Base-by-base conservation (phyloP, 2,888 invertebrate genomes). In the Patella depressa region DNA sequence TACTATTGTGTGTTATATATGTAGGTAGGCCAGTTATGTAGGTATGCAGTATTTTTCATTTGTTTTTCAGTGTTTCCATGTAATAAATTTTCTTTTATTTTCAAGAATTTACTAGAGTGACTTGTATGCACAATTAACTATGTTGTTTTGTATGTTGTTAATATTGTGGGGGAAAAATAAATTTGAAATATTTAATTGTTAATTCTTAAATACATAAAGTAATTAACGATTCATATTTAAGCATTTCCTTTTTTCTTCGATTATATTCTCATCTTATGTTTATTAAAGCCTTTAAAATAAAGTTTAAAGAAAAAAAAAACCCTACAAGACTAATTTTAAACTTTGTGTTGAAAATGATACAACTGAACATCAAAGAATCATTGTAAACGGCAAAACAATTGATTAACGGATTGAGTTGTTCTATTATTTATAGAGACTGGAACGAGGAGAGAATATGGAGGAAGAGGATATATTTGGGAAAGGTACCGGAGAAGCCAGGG, bases 361-460 rank as follows among this genome's bases (percentile, higher is more conserved):
- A 9, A 9, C 9, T 45, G 0, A 45, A 45, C 45, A 45, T 45
- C 9, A 45, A 1, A 45, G 45, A 45, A 45, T 45, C 9, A 45
- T 45, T 9, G 9, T 45, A 5, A 34, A 34, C 34, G 34, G 34
- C 34, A 34, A 34, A 45, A 45, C 45, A 9, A 45, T 7, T 45
- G 45, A 45, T 45, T 45, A 45, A 0, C 0, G 7, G 45, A 45
- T 45, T 45, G 45, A 45, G 4, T 5, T 34, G 7, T 45, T 5
- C 9, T 45, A 4, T 0, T 45, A 17, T 29, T 53, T 45, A 54
- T 79, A 91, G 91, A 82, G 89, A 70, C 81, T 91, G 77, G 91
- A 91, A 79, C 81, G 91, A 45, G 91, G 91, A 12, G 91, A 91
- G 78, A 89, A 91, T 74, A 88, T 90, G 86, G 89, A 91, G 53